Percentiles rank a stretch among this genome's conserved stretches.
Evolutionary conservation across 2,113 vertebrate genomes (phyloP).

Genomic region (Phodopus roborovskii): DNA sequence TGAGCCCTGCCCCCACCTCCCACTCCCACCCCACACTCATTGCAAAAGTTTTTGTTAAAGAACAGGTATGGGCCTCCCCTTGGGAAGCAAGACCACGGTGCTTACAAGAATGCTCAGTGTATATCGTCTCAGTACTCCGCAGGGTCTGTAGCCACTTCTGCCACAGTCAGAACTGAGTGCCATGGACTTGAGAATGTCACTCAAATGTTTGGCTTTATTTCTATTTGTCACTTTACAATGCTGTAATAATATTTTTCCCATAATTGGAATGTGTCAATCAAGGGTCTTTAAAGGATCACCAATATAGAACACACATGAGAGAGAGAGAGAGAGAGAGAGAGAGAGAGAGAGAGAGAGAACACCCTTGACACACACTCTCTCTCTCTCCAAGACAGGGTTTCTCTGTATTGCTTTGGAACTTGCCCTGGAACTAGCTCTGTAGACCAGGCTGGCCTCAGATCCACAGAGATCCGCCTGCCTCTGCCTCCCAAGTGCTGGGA

Average conservation of each 20-base stretch:
- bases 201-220: neutral
- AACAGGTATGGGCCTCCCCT: neutral
- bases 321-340: neutral
- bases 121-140: neutral
- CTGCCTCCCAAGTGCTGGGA: too few species aligned
- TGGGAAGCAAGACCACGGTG: neutral
- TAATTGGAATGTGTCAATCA: neutral
- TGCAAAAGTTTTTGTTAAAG: constrained; percentile 47
- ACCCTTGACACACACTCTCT: too few species aligned
- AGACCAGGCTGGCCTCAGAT: too few species aligned
- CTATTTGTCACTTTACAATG: neutral
- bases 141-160: neutral
- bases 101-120: neutral
- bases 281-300: neutral
- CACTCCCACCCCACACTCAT: neutral
- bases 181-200: neutral
- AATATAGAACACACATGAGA: neutral
- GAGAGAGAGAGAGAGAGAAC: too few species aligned
- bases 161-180: neutral
- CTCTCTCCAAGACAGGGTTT: too few species aligned
- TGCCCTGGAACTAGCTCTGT: too few species aligned
- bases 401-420: too few species aligned
- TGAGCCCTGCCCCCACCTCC: neutral
- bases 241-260: neutral
- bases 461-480: too few species aligned